A percentile compares a stretch with the other conserved stretches of the same genome.
phyloP scores from a whole-genome alignment of 2,888 invertebrate genomes.

The Mesopsocus fuscifrons region DNA sequence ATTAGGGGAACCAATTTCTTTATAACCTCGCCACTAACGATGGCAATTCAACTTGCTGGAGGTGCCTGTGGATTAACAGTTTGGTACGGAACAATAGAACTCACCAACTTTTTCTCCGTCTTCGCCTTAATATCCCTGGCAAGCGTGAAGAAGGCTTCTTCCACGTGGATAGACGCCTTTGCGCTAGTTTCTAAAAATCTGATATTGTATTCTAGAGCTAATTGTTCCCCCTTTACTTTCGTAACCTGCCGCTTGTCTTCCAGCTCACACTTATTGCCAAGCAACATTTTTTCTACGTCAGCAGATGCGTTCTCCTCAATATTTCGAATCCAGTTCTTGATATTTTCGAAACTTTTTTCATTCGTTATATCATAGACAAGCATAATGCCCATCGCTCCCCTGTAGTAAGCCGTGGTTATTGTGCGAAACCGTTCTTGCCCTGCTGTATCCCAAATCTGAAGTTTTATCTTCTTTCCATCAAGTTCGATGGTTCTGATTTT shows the following conservation, averaged over 20 bases:
- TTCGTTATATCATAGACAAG: conserved; percentile 98
- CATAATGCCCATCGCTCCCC: conserved; percentile 99
- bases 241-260: conserved; percentile 83
- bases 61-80: too few species aligned
- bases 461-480: conserved; percentile 95
- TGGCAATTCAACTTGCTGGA: too few species aligned
- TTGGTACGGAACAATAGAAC: too few species aligned
- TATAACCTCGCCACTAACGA: too few species aligned
- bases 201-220: conserved; percentile 95
- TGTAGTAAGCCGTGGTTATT: conserved; percentile 98
- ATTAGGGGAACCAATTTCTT: too few species aligned
- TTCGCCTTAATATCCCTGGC: conserved; percentile 95
- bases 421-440: conserved; percentile 98
- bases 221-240: conserved; percentile 88
- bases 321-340: conserved; percentile 97
- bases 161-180: conserved; percentile 93
- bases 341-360: conserved; percentile 97
- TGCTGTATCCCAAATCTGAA: conserved; percentile 99
- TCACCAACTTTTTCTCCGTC: conserved; percentile 96
- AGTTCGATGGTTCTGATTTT: conserved; percentile 97
- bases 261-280: conserved; percentile 98
- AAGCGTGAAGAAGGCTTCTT: conserved; percentile 92
- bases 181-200: conserved; percentile 99
- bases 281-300: conserved; percentile 97
- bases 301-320: conserved; percentile 98